Base-by-base conservation (phyloP, 2,888 invertebrate species). In the Synanthedon tipuliformis region DNA sequence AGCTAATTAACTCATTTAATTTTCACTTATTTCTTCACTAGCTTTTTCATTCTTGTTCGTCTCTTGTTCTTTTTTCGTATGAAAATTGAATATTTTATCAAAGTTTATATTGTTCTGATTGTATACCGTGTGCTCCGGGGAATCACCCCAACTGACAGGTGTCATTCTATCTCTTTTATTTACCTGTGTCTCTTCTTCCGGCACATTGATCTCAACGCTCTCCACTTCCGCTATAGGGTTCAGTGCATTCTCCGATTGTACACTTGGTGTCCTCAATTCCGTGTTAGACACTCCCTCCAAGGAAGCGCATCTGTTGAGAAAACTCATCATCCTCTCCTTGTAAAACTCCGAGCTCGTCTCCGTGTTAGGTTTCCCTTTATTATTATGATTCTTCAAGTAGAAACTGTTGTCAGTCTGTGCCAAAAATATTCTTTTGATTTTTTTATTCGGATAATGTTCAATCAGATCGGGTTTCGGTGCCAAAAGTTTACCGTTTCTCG, bases 391-490 rank as follows among this genome's bases (percentile, higher is more conserved):
- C 62, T 82, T 83, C 13, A 85, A 64, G 63, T 83, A 87, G 54
- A 81, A 86, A 1, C 80, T 82, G 55, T 78, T 79, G 52, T 84
- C 81, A 54, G 75, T 78, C 56, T 84, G 82, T 3, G 81, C 79
- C 40, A 86, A 55, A 49, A 89, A 87, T 64, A 89, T 88, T 53
- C 83, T 85, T 53, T 88, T 88, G 13, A 90, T 80, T 60, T 89
- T 89, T 55, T 79, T 83, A 56, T 74, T 86, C 0, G 89, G 89
- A 56, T 89, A 89, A 59, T 89, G 85, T 18, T 88, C 88, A 18
- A 90, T 81, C 41, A 90, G 68, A 61, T 89, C 89, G 0, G 89
- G 88, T 60, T 89, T 89, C 0, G 88, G 80, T 0, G 77, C 75
- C 1, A 81, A 60, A 0, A 82, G 66, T 59, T 82, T 87, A 0